These are phyloP conservation scores for Ichneumoninae sp. DNA, from an alignment of 2,888 invertebrate genomes.

Conservation along the genomic window DNA sequence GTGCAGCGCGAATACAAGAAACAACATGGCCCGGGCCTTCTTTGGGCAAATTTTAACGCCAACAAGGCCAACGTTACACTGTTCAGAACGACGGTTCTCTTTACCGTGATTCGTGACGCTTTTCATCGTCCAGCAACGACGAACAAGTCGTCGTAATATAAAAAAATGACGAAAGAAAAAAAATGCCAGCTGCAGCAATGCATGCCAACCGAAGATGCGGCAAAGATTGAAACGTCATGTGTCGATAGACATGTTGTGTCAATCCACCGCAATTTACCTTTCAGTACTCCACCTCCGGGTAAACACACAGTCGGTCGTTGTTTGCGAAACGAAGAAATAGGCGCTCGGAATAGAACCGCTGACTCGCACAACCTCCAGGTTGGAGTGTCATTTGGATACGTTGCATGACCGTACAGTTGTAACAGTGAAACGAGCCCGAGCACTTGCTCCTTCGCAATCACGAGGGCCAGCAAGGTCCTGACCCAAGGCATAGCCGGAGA, in stretches of 20 bases:
- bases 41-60: no score
- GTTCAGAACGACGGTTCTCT: no score
- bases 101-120: no score
- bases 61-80: no score
- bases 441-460: constrained; percentile 63
- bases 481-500: constrained; percentile 32
- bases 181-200: constrained; percentile 37
- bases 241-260: constrained; percentile 37
- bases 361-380: constrained; percentile 37
- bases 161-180: constrained; percentile 37
- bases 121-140: no score
- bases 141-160: neutral
- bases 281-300: neutral
- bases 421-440: constrained; percentile 33
- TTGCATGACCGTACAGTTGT: constrained; percentile 59
- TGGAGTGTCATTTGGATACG: constrained; percentile 59
- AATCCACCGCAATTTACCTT: constrained; percentile 4
- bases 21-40: no score
- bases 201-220: constrained; percentile 19
- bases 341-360: constrained; percentile 33
- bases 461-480: constrained; percentile 62
- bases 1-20: no score
- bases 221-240: constrained; percentile 10
- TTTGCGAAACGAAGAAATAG: neutral
- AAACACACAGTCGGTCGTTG: neutral